A percentile compares a stretch with the other conserved stretches of the same genome.
These are phyloP conservation scores for Drosophila nigromelanica DNA, from an alignment of 1,140 invertebrate genomes.

Conservation along the genomic window DNA sequence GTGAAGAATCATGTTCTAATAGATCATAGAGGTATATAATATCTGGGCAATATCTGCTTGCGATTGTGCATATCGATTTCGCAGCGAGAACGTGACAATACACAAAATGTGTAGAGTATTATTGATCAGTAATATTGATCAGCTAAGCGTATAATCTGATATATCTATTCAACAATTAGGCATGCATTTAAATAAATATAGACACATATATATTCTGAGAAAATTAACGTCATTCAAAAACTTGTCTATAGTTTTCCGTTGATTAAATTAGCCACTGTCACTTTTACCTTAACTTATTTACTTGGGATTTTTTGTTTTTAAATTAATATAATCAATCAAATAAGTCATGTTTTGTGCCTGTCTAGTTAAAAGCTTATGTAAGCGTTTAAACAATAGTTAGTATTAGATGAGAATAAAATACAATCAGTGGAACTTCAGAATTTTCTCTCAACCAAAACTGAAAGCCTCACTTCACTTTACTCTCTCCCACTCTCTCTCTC, in stretches of 20 bases:
- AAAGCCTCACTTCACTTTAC: neutral
- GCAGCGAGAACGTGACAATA: slow-evolving; percentile 6
- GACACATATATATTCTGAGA: slow-evolving; percentile 1
- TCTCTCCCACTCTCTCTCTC: slow-evolving; percentile 11
- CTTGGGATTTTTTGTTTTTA: neutral
- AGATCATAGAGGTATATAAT: neutral
- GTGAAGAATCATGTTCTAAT: slow-evolving; percentile 10
- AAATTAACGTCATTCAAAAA: neutral
- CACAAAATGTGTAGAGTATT: slow-evolving; percentile 16
- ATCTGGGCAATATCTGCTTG: slow-evolving; percentile 12
- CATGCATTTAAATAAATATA: slow-evolving; percentile 42
- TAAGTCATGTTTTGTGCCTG: slow-evolving; percentile 4
- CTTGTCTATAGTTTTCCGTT: neutral
- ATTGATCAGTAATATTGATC: slow-evolving; percentile 15
- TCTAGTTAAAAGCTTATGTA: slow-evolving; percentile 5
- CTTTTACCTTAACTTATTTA: neutral
- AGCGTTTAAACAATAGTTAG: slow-evolving; percentile 6
- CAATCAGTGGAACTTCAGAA: neutral
- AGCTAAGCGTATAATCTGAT: slow-evolving; percentile 54
- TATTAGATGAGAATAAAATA: slow-evolving; percentile 8
- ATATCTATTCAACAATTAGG: slow-evolving; percentile 59
- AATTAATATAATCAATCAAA: slow-evolving; percentile 33
- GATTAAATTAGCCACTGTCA: neutral
- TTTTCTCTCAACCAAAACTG: slow-evolving; percentile 2
- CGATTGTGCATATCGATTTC: slow-evolving; percentile 56